Conservation (phyloP, 1,140 invertebrate species). For the Drosophila suzukii region DNA sequence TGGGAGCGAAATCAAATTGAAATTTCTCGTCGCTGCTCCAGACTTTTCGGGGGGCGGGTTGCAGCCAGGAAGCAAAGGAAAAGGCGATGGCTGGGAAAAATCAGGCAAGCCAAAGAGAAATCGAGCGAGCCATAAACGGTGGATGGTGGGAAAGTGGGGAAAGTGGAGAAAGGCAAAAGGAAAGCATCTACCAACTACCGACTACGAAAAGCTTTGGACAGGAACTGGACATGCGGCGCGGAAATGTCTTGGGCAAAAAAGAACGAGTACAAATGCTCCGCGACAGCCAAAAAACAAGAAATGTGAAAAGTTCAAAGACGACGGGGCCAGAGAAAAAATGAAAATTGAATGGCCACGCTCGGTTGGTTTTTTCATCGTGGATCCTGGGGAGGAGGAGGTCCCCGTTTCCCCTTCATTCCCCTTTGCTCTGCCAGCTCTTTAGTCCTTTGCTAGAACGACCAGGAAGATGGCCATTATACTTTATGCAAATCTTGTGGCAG, state of each 20-base stretch:
- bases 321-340: conserved; percentile 64
- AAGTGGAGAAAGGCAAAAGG: conserved; percentile 6
- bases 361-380: conserved; percentile 44
- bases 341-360: conserved; percentile 76
- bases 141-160: not conserved
- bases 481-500: conserved; percentile 81
- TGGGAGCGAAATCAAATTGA: conserved; percentile 53
- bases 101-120: conserved; percentile 52
- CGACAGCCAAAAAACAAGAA: conserved; percentile 69
- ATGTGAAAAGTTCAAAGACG: conserved; percentile 80
- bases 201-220: conserved; percentile 40
- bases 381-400: not conserved
- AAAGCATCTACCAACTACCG: conserved; percentile 20
- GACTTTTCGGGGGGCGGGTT: not conserved
- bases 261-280: conserved; percentile 76
- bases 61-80: conserved; percentile 33
- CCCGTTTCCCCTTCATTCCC: not conserved
- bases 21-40: conserved; percentile 33
- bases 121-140: conserved; percentile 56
- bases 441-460: conserved; percentile 31
- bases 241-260: conserved; percentile 75
- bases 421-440: not conserved
- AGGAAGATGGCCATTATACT: conserved; percentile 80
- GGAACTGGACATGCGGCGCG: conserved; percentile 79
- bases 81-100: conserved; percentile 29